phyloP scores from a whole-genome alignment of 2,888 invertebrate species.

The Ommatoiulus sabulosus region DNA sequence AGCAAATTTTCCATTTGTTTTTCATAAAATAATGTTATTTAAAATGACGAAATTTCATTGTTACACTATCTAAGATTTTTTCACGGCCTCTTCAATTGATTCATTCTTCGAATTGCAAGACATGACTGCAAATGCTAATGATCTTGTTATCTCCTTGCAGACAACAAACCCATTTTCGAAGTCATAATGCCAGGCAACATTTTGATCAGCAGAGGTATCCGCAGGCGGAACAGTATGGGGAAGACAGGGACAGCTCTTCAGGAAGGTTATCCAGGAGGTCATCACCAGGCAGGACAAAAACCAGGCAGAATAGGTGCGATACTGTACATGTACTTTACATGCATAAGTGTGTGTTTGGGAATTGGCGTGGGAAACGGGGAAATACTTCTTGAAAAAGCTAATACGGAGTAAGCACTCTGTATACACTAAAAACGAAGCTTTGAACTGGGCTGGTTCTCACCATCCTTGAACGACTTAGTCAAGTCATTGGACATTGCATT shows the following conservation, averaged over 20 bases:
- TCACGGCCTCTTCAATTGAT: neutral
- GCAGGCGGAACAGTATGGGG: slow-evolving; percentile 50
- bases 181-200: slow-evolving; percentile 62
- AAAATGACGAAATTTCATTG: no score
- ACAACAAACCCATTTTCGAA: slow-evolving; percentile 62
- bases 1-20: no score
- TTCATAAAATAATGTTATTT: no score
- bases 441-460: neutral
- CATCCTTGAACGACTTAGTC: no score
- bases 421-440: neutral
- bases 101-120: neutral
- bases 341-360: neutral
- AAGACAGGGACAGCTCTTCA: slow-evolving; percentile 56
- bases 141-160: slow-evolving; percentile 55
- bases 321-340: no score
- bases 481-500: no score
- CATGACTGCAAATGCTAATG: neutral
- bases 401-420: no score
- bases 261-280: slow-evolving; percentile 62
- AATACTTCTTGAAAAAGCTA: neutral
- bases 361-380: neutral
- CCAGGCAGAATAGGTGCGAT: slow-evolving; percentile 52
- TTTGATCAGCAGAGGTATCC: slow-evolving; percentile 57
- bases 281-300: slow-evolving; percentile 61
- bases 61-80: no score